Evolutionary conservation across 2,888 invertebrate genomes (phyloP).

Genomic region (Lobophora halterata): DNA sequence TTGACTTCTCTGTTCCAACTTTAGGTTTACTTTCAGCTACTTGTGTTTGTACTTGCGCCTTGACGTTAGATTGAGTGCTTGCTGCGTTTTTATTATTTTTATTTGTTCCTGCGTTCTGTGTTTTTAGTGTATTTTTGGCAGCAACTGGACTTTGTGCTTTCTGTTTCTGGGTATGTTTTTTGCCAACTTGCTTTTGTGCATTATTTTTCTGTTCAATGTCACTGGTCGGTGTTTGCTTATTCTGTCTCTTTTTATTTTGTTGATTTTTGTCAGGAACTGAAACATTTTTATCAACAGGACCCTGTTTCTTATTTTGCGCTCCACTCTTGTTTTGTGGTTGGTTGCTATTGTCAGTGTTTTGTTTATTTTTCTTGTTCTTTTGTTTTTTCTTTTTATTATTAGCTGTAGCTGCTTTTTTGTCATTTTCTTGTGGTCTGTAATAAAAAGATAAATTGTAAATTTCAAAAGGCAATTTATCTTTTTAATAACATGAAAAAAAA

Average conservation of each 20-base stretch:
- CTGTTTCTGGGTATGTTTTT: slow-evolving; percentile 8
- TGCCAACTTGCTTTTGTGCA: slow-evolving; percentile 9
- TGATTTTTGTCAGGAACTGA: too few species aligned
- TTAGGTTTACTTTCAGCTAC: slow-evolving; percentile 18
- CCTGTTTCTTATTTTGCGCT: slow-evolving; percentile 11
- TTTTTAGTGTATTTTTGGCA: slow-evolving; percentile 14
- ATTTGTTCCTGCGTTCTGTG: slow-evolving; percentile 32
- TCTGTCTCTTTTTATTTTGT: slow-evolving; percentile 13
- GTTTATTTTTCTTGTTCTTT: slow-evolving; percentile 45
- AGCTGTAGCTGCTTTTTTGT: slow-evolving; percentile 12
- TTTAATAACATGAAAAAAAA: too few species aligned
- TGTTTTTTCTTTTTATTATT: slow-evolving; percentile 41
- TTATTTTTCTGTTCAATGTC: slow-evolving; percentile 11
- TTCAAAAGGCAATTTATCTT: too few species aligned
- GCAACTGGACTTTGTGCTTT: slow-evolving; percentile 8
- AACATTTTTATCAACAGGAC: slow-evolving; percentile 5
- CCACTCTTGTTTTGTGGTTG: slow-evolving; percentile 12
- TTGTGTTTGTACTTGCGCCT: slow-evolving; percentile 16
- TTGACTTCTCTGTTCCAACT: slow-evolving; percentile 12
- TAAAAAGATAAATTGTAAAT: neutral
- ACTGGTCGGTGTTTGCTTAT: slow-evolving; percentile 7
- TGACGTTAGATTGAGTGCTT: slow-evolving; percentile 19
- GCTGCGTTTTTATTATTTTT: slow-evolving; percentile 41
- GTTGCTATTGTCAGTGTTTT: slow-evolving; percentile 21
- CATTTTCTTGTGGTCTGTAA: slow-evolving; percentile 23